Percentiles rank a stretch among this genome's conserved stretches.
phyloP scores from a whole-genome alignment of 2,113 vertebrate species.

The Stictonetta naevosa region DNA sequence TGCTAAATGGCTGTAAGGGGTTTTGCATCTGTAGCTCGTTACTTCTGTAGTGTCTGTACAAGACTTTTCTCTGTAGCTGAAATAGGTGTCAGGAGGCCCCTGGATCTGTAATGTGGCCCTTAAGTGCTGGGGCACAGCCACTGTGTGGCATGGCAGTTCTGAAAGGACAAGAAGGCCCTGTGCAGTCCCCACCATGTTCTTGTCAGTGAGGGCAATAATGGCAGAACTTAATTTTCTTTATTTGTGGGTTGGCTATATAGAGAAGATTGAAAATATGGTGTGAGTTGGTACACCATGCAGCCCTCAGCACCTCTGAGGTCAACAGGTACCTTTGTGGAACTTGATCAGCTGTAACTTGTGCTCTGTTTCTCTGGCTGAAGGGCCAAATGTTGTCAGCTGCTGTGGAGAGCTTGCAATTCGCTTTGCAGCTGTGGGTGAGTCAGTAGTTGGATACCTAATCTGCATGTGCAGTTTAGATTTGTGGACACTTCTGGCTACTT shows the following conservation, averaged over 20 bases:
- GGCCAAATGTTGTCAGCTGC: neutral
- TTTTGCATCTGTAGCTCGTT: neutral
- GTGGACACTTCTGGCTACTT: neutral
- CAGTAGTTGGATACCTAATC: neutral
- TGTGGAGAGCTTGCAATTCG: neutral
- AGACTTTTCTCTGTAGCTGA: neutral
- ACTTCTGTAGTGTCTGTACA: accelerated
- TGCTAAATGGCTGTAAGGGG: accelerated
- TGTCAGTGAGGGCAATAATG: neutral
- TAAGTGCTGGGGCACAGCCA: neutral
- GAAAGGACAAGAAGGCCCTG: neutral
- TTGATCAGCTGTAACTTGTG: accelerated
- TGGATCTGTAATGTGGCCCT: neutral
- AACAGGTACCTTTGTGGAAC: neutral
- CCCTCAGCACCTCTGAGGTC: neutral
- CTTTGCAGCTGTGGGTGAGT: neutral
- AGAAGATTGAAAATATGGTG: accelerated
- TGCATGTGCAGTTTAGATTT: neutral
- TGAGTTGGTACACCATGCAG: accelerated
- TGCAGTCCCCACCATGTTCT: neutral
- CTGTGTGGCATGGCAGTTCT: neutral
- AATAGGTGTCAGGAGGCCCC: accelerated
- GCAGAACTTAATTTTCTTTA: neutral
- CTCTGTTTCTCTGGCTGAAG: neutral
- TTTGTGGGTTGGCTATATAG: neutral